Conservation (phyloP, 2,113 vertebrate genomes). For the Elephas maximus region DNA sequence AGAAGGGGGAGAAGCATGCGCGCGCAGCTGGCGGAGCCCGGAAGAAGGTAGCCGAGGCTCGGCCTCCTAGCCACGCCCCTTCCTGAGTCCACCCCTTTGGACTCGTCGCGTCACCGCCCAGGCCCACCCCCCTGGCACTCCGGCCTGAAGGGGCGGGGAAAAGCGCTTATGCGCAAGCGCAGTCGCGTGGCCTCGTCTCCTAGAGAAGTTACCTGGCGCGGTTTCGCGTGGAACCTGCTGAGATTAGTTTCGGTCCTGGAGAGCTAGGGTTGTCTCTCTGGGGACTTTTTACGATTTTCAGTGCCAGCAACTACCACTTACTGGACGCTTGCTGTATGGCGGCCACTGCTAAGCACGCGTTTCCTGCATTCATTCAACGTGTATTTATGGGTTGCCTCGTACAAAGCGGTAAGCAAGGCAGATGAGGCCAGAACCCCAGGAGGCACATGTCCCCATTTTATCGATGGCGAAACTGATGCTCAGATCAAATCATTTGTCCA, state of each 20-base stretch:
- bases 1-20: conserved; percentile 81
- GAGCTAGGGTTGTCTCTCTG: accelerated
- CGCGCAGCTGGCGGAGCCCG: conserved; percentile 74
- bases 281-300: not conserved
- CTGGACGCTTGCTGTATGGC: not conserved
- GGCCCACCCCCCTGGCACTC: not conserved
- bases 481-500: not conserved
- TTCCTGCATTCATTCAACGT: not conserved
- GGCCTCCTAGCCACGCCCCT: conserved; percentile 69
- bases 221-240: accelerated
- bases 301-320: not conserved
- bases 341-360: not conserved
- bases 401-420: not conserved
- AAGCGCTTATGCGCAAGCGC: not conserved
- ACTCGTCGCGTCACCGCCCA: not conserved
- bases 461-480: not conserved
- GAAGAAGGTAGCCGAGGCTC: conserved; percentile 15
- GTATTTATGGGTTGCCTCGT: not conserved
- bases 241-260: accelerated
- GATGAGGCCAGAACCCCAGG: not conserved
- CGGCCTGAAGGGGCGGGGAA: not conserved
- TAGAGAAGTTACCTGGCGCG: not conserved
- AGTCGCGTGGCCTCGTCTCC: too few species aligned
- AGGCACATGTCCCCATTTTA: not conserved
- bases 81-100: not conserved